Percentiles rank a stretch among this genome's conserved stretches.
Evolutionary conservation across 2,888 invertebrate species (phyloP).

Genomic region (Tetragonula carbonaria): DNA sequence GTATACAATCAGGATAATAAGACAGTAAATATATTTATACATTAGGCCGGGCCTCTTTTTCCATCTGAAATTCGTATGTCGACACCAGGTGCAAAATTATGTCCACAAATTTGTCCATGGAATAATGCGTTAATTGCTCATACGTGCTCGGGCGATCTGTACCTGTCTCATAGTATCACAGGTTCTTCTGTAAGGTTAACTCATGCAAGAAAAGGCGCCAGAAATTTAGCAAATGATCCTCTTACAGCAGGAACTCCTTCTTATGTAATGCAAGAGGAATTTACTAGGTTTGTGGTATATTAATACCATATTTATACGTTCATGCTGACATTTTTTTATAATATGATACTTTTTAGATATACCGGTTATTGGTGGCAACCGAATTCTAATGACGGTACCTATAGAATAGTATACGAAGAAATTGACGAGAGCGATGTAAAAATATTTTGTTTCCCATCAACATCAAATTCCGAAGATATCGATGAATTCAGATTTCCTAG

Average conservation of each 20-base stretch:
- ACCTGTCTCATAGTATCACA: slow-evolving; percentile 90
- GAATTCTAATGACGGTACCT: slow-evolving; percentile 89
- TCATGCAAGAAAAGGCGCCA: slow-evolving; percentile 88
- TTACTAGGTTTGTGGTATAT: slow-evolving; percentile 83
- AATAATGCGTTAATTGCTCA: slow-evolving; percentile 94
- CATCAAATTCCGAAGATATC: slow-evolving; percentile 91
- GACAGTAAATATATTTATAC: slow-evolving; percentile 36
- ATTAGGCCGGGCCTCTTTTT: slow-evolving; percentile 87
- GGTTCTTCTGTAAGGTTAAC: slow-evolving; percentile 90
- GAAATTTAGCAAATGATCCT: slow-evolving; percentile 91
- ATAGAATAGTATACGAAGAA: slow-evolving; percentile 93
- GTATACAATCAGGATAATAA: not conserved
- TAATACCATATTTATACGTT: no score
- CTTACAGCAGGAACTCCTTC: slow-evolving; percentile 97
- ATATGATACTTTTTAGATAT: slow-evolving; percentile 84
- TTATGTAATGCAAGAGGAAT: slow-evolving; percentile 99
- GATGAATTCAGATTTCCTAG: slow-evolving; percentile 95
- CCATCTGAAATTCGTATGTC: slow-evolving; percentile 89
- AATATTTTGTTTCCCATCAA: slow-evolving; percentile 94
- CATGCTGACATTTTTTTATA: not conserved
- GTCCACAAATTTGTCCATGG: slow-evolving; percentile 93
- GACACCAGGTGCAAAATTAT: slow-evolving; percentile 89
- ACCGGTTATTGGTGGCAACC: slow-evolving; percentile 99
- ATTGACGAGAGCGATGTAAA: slow-evolving; percentile 96
- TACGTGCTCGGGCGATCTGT: slow-evolving; percentile 95